Evolutionary conservation across 2,113 vertebrate genomes (phyloP).

Genomic region (Raja brachyura): DNA sequence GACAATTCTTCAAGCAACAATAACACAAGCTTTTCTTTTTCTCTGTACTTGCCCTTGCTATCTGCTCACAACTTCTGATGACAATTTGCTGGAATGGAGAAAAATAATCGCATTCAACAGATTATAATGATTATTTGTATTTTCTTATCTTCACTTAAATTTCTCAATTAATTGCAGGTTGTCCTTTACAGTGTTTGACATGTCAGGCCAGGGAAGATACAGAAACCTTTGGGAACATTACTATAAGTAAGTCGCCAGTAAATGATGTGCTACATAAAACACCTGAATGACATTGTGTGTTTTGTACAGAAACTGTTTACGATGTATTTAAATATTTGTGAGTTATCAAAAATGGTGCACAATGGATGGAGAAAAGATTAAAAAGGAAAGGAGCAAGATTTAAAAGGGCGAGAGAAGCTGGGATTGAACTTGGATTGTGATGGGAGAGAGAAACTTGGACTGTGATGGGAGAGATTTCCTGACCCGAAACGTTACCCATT

Average conservation of each 20-base stretch:
- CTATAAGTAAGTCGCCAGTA: constrained; percentile 30
- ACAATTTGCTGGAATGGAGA: neutral
- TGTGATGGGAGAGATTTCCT: neutral
- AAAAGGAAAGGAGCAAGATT: neutral
- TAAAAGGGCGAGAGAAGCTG: neutral
- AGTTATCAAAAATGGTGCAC: neutral
- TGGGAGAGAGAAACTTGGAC: neutral
- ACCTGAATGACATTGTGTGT: neutral
- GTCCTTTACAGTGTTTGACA: constrained; percentile 40
- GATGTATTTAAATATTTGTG: neutral
- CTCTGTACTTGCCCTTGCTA: neutral
- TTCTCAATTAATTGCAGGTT: constrained; percentile 9
- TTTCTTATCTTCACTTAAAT: neutral
- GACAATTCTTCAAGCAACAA: neutral
- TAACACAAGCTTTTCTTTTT: neutral
- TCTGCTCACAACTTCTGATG: neutral
- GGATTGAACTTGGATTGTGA: neutral
- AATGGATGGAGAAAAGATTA: neutral
- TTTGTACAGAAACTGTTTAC: neutral
- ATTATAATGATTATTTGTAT: neutral
- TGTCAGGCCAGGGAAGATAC: constrained; percentile 41
- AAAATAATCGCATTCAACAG: neutral
- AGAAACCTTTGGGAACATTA: constrained; percentile 40
- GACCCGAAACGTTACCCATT: too few species aligned
- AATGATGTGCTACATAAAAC: neutral